These are phyloP conservation scores for Cephus nigrinus DNA, from an alignment of 2,888 invertebrate genomes.

Conservation along the genomic window DNA sequence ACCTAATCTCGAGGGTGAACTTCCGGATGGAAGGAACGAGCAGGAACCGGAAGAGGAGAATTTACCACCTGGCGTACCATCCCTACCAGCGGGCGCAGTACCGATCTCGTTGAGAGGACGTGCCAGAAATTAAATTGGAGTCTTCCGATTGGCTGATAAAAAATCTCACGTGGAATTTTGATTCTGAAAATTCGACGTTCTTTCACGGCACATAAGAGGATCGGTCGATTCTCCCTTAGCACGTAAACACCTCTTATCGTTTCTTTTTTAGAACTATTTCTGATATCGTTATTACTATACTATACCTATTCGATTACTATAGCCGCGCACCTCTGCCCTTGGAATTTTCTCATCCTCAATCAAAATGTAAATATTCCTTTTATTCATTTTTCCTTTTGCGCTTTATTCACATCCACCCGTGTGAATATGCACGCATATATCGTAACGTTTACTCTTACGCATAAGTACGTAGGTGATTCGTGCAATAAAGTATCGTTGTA, in stretches of 20 bases:
- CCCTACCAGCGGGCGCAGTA: constrained; percentile 62
- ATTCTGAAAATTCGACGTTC: neutral
- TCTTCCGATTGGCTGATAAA: neutral
- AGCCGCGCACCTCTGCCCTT: neutral
- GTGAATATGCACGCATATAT: constrained; percentile 8
- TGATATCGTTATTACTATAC: neutral
- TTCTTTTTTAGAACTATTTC: neutral
- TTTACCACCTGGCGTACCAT: constrained; percentile 60
- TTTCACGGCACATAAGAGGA: neutral
- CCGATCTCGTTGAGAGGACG: constrained; percentile 56
- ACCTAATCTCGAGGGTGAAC: constrained; percentile 63
- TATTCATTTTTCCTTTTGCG: constrained; percentile 16
- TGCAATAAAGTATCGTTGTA: constrained; percentile 61
- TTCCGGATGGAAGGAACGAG: constrained; percentile 58
- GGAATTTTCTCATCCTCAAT: constrained; percentile 37
- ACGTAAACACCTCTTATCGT: neutral
- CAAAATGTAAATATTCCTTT: constrained; percentile 59
- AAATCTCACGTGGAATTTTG: neutral
- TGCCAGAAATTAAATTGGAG: constrained; percentile 50
- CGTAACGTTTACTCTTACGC: constrained; percentile 4
- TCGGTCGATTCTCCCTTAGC: neutral
- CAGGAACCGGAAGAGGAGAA: constrained; percentile 64
- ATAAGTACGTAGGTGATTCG: constrained; percentile 22
- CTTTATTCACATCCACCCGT: neutral
- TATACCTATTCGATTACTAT: neutral